Percentiles rank a stretch among this genome's conserved stretches.
Evolutionary conservation across 1,140 invertebrate genomes (phyloP).

Genomic region (Streblospio benedicti): DNA sequence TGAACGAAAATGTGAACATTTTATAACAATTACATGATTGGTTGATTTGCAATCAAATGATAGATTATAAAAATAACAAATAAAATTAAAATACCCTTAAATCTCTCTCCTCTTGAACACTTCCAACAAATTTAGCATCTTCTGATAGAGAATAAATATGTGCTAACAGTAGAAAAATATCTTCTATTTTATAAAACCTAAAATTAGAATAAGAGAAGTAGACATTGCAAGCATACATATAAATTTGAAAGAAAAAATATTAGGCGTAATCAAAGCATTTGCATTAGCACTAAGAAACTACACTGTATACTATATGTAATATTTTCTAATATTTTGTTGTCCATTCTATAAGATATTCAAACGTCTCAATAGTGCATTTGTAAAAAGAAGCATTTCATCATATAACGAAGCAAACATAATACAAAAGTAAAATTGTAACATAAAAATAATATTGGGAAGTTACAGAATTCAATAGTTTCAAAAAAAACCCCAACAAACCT

Average conservation of each 20-base stretch:
- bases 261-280: neutral
- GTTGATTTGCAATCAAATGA: no score
- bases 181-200: neutral
- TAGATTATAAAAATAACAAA: no score
- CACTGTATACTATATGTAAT: neutral
- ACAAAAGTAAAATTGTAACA: neutral
- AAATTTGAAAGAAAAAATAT: no score
- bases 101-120: neutral
- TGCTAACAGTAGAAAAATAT: neutral
- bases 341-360: neutral
- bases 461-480: neutral
- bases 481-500: neutral
- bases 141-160: neutral
- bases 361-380: neutral
- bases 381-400: neutral
- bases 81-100: neutral
- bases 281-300: neutral
- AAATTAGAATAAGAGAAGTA: neutral
- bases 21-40: no score
- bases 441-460: neutral
- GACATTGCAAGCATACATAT: no score
- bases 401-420: neutral
- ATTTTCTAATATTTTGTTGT: neutral
- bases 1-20: no score
- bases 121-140: neutral